Evolutionary conservation across 2,888 invertebrate genomes (phyloP).

Genomic region (Digitonthophagus gazella): DNA sequence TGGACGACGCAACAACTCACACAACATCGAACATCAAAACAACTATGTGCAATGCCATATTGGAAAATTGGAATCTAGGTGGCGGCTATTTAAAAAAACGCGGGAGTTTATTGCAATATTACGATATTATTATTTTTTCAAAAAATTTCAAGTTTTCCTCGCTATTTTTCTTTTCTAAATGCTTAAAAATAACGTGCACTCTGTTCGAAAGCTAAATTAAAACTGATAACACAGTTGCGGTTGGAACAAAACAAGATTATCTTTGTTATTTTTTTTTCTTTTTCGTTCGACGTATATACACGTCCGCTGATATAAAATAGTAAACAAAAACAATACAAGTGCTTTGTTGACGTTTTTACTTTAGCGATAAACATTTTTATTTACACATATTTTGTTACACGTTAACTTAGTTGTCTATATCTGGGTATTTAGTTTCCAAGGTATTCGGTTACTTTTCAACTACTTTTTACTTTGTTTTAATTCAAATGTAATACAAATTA

Average conservation of each 20-base stretch:
- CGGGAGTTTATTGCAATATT: no score
- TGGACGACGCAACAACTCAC: neutral
- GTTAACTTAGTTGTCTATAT: neutral
- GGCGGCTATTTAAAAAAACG: slow-evolving; percentile 21
- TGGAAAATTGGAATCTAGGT: slow-evolving; percentile 21
- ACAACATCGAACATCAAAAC: slow-evolving; percentile 21
- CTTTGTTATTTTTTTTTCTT: slow-evolving; percentile 5
- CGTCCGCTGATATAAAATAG: neutral
- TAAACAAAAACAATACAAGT: neutral
- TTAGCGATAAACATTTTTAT: neutral
- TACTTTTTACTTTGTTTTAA: no score
- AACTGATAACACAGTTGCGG: slow-evolving; percentile 1
- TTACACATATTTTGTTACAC: neutral
- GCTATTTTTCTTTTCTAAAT: no score
- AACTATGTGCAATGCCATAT: slow-evolving; percentile 22
- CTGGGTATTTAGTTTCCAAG: no score
- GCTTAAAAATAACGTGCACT: neutral
- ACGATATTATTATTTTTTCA: no score
- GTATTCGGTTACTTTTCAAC: no score
- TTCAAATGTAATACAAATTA: no score
- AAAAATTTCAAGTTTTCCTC: no score
- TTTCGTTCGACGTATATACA: neutral
- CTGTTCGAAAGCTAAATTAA: neutral
- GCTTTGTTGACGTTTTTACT: neutral
- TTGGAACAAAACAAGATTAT: neutral